Base-by-base conservation (phyloP, 2,797 vertebrate species). In the Coregonus suidteri region DNA sequence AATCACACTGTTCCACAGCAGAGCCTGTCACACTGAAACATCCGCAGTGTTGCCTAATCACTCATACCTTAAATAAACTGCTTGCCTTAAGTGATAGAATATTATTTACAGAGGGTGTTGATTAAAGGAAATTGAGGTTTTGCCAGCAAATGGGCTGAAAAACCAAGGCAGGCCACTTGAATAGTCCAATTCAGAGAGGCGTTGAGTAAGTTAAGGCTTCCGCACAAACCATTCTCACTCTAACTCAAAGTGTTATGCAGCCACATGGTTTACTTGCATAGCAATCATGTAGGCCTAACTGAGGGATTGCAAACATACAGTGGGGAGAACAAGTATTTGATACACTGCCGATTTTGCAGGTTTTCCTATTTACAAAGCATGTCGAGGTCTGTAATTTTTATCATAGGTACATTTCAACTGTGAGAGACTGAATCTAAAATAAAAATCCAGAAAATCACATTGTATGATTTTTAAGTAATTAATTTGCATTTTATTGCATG, bases 1-100 rank as follows among this genome's bases (percentile, higher is more conserved):
- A 78, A 85, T 83, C 79, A 52, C 16, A 76, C 65, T 1, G 0
- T 77, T 75, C 66, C 79, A 72, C 47, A 70, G 16, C 4, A 18
- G 41, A 47, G 41, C 9, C 9, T 59, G 78, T 72, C 68, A 71
- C 81, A 71, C 77, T 75, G 64, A 74, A 54, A 77, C 18, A 75
- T 73, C 62, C 20, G 5, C 67, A 69, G 72, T 31, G 31, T 74
- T 79, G 68, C 81, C 73, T 13, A 47, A 47, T 47, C 78, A 35
- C 41, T 68, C 75, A 67, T 74, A 25, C 25, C 25, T 25, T 25
- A 84, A 79, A 81, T 59, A 56, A 56, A 4, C 53, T n/a, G 18
- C 53, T n/a, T 25, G 64, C 52, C 75, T 84, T 79, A 62, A 77
- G 76, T 25, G 56, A 59, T 59, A 20, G 41, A 59, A 31, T 78